Conservation (phyloP, 2,888 invertebrate species). For the Hirudinaria manillensis region DNA sequence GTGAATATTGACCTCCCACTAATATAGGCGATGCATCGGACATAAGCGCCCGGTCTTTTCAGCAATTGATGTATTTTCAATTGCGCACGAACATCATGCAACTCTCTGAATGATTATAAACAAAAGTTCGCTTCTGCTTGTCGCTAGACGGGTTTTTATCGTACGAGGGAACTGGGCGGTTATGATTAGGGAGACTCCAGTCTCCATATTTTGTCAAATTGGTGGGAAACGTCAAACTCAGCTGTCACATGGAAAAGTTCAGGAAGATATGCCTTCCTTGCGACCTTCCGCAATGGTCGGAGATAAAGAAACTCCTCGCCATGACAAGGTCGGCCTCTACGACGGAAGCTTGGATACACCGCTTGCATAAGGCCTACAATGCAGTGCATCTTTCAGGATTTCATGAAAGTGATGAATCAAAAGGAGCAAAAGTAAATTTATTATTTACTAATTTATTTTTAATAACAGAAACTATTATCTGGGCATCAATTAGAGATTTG, state of each 20-base stretch:
- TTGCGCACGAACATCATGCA: neutral
- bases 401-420: neutral
- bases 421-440: neutral
- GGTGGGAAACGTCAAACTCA: neutral
- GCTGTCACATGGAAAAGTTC: neutral
- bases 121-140: too few species aligned
- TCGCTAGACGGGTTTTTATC: neutral
- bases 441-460: too few species aligned
- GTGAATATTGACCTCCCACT: too few species aligned
- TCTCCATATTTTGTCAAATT: neutral
- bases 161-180: neutral
- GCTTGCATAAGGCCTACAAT: constrained; percentile 5
- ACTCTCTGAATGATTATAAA: too few species aligned
- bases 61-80: neutral
- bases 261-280: neutral
- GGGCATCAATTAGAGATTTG: too few species aligned
- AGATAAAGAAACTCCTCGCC: neutral
- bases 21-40: too few species aligned
- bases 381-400: neutral
- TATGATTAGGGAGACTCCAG: neutral
- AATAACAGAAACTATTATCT: too few species aligned
- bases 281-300: neutral
- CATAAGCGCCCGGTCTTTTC: neutral
- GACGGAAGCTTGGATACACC: constrained; percentile 1
- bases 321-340: neutral